Evolutionary conservation across 2,888 invertebrate species (phyloP), one percentile per base, ranked within the genome.

Genomic region (Cryptocephalus primarius): DNA sequence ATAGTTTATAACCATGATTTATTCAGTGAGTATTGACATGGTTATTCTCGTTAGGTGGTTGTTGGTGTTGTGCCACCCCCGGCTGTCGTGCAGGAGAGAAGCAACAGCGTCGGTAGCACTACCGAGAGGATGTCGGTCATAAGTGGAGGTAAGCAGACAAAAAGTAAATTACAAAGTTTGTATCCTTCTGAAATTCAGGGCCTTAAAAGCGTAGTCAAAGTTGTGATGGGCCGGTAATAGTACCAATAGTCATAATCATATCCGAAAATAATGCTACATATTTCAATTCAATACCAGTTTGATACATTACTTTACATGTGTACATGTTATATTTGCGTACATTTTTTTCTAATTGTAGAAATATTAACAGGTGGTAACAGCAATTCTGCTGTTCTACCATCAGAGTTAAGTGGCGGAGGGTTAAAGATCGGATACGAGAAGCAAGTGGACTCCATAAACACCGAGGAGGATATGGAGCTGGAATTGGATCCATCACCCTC

Each of bases 351-450:
- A 36, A 36, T 48, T 41, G 4, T 40, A 49, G 51, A 48, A 11
- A 54, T 56, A 41, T 59, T 65, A 59, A 60, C 63, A 34, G 63
- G 64, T 38, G 60, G 55, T 32, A 59, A 53, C 45, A 62, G 52
- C 49, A 63, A 57, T 49, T 59, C 55, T 43, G 57, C 56, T n/a
- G 56, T 68, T 49, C 58, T 68, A 40, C 61, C 61, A 31, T 64
- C 69, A 6, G 70, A 70, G 48, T 71, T 74, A 51, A 75, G 71
- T 50, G 70, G 70, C 46, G 74, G 74, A 11, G 72, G 72, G 49
- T 59, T 77, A 39, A 77, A 76, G 63, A 75, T 76, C 9, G 72
- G 72, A 34, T 77, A 70, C 55, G 77, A 77, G 54, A 76, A 76
- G 54, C 76, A 77, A 59, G 51, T 55, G 2, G 62, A 62, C 36